Base-by-base conservation (phyloP, 2,797 vertebrate species). In the Microtus californicus region DNA sequence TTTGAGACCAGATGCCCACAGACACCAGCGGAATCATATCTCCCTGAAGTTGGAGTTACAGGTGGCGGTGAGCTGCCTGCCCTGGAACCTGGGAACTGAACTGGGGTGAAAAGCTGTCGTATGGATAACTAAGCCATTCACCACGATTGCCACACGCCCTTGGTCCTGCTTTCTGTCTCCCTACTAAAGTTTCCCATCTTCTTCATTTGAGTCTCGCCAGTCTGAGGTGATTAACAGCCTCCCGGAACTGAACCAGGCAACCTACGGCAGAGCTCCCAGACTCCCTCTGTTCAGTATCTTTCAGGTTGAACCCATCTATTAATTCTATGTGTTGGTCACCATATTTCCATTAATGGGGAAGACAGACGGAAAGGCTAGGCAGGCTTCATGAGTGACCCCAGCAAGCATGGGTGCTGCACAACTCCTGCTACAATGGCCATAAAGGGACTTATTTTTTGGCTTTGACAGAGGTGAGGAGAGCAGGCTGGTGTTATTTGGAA, bases 381-480 rank as follows among this genome's bases (percentile, higher is more conserved):
- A 56, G 25, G 1, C 11, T 89, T 74, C 6, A 0, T 25, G 29
- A 27, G 15, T 88, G 40, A 51, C 67, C 14, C 76, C 65, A 48
- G 82, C 43, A 34, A 34, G 14, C 71, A 48, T 0, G 10, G 45
- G 23, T 15, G 11, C 59, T 45, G 13, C 19, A 63, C 54, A 92
- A 37, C 2, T 5, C 29, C 17, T 29, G 12, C 13, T 51, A n/a
- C 4, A 2, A 40, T 13, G 61, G 37, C 10, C 0, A 0, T 7
- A 17, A 65, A 59, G 89, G 13, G 37, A 67, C 8, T 76, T 74
- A 27, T 12, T 80, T 74, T 37, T 9, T 31, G 2, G 11, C 34
- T 89, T 74, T n/a, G 61, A 59, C 5, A 3, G 25, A 25, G 10
- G 1, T 23, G 4, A 9, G 10, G 59, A 48, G 48, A 63, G 48